These are phyloP conservation scores for Saccostrea glomerata DNA, from an alignment of 1,140 invertebrate genomes.

Conservation along the genomic window DNA sequence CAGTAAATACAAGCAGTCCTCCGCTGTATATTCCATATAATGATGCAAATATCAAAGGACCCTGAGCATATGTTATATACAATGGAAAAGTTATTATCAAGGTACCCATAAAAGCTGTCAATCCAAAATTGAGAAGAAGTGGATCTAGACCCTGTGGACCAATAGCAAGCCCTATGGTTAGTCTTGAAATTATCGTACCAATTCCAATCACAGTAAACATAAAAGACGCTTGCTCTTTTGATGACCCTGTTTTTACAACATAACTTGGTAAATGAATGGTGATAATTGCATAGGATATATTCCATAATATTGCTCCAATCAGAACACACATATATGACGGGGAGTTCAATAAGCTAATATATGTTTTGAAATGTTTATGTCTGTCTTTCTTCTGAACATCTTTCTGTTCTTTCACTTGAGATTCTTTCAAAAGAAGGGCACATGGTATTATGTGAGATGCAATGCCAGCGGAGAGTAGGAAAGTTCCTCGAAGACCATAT, in stretches of 20 bases:
- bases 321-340: constrained; percentile 11
- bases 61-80: constrained; percentile 44
- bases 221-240: constrained; percentile 48
- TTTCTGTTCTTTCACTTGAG: too few species aligned
- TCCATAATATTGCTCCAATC: constrained; percentile 19
- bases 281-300: constrained; percentile 45
- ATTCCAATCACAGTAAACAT: constrained; percentile 58
- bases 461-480: constrained; percentile 54
- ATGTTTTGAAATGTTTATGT: neutral
- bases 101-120: constrained; percentile 51
- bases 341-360: constrained; percentile 36
- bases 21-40: constrained; percentile 62
- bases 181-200: constrained; percentile 52
- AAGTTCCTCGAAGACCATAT: constrained; percentile 57
- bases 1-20: constrained; percentile 48
- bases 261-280: constrained; percentile 56
- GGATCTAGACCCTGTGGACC: constrained; percentile 52
- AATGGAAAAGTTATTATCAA: constrained; percentile 54
- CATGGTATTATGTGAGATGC: constrained; percentile 44
- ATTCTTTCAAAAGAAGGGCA: too few species aligned
- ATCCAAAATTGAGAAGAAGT: constrained; percentile 56
- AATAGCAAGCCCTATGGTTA: constrained; percentile 54
- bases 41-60: constrained; percentile 53
- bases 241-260: constrained; percentile 38
- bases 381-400: neutral